Percentiles rank a stretch among this genome's conserved stretches.
Conservation (phyloP, 2,113 vertebrate species). For the Pseudorectes ferrugineus region DNA sequence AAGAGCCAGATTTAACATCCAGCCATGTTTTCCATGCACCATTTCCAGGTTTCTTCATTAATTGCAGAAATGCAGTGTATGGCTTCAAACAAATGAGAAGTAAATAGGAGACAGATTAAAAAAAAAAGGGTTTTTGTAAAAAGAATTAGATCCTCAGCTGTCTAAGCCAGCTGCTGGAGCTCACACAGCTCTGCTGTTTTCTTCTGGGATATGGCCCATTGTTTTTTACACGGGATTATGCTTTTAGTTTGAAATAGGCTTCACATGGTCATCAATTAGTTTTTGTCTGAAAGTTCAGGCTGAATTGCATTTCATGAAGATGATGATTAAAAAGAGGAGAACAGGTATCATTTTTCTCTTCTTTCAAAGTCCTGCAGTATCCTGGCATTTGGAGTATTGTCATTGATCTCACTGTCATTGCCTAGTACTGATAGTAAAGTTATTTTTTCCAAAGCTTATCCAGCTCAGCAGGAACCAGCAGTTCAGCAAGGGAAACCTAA, state of each 20-base stretch:
- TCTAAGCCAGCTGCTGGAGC: background rate
- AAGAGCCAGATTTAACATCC: background rate
- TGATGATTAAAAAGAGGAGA: background rate
- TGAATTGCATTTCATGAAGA: background rate
- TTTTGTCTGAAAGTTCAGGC: background rate
- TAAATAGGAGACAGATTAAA: background rate
- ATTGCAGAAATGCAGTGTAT: background rate
- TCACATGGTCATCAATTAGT: background rate
- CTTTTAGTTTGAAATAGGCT: background rate
- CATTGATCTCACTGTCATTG: background rate
- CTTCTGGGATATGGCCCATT: background rate
- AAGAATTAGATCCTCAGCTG: background rate
- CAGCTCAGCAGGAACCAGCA: slow-evolving; percentile 34
- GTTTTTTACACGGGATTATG: background rate
- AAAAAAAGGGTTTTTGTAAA: background rate
- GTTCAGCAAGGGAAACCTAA: background rate
- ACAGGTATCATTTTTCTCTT: background rate
- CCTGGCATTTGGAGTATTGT: background rate
- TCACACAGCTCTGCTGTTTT: background rate
- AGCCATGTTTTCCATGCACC: background rate
- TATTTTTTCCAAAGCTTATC: slow-evolving; percentile 49
- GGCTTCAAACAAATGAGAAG: background rate
- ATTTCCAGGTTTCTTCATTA: background rate
- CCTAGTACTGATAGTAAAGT: slow-evolving; percentile 8
- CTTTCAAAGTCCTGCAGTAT: background rate